Conservation (phyloP, 2,113 vertebrate species). For the Canis aureus region DNA sequence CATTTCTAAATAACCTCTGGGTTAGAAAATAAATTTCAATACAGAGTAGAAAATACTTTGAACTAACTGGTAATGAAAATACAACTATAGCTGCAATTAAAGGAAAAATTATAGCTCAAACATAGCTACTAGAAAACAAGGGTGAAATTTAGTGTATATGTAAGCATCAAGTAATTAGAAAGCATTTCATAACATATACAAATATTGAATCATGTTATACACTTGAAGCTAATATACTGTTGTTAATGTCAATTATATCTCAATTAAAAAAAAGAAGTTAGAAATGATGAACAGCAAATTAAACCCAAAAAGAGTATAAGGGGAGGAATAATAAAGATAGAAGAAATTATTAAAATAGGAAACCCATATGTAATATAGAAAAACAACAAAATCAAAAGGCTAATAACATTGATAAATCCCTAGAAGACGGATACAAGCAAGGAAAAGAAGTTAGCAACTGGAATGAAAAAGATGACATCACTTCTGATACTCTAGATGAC, state of each 20-base stretch:
- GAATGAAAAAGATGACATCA: background rate
- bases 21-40: background rate
- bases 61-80: background rate
- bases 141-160: background rate
- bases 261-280: background rate
- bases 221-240: background rate
- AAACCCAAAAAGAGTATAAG: background rate
- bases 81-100: background rate
- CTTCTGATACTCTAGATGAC: background rate
- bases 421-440: background rate
- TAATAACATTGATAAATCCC: background rate
- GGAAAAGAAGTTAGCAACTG: background rate
- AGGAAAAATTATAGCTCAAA: background rate
- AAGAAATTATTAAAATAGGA: slow-evolving; percentile 40
- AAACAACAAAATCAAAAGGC: background rate
- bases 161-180: background rate
- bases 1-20: background rate
- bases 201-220: background rate
- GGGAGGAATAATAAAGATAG: background rate
- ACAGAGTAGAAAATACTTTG: background rate
- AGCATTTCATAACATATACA: background rate
- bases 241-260: background rate
- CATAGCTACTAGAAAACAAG: background rate
- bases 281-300: background rate
- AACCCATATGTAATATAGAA: background rate